These are phyloP conservation scores for Stegodyphus dumicola DNA, from an alignment of 1,140 invertebrate species.

Conservation along the genomic window DNA sequence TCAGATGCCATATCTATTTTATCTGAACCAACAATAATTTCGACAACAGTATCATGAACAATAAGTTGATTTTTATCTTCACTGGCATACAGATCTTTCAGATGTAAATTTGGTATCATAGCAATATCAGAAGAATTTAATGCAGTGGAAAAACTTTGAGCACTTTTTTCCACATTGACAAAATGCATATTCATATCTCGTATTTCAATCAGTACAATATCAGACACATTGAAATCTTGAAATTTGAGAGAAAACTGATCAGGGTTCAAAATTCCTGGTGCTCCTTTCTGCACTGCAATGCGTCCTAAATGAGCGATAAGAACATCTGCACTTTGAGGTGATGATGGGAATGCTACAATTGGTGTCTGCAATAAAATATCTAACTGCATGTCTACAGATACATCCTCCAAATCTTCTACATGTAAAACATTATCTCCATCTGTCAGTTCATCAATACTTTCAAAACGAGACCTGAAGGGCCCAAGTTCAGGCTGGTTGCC, in stretches of 20 bases:
- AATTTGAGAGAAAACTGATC: conserved; percentile 7
- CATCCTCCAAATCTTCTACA: conserved; percentile 7
- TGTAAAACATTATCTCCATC: conserved; percentile 18
- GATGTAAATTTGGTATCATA: conserved; percentile 67
- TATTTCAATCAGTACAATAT: conserved; percentile 73
- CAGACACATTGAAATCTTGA: conserved; percentile 37
- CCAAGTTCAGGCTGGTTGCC: conserved; percentile 16
- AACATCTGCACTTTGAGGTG: conserved; percentile 81
- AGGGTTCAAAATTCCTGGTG: conserved; percentile 49
- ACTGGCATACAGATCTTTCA: conserved; percentile 78
- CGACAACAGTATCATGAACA: conserved; percentile 84
- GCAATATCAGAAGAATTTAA: conserved; percentile 37
- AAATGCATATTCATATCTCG: conserved; percentile 90
- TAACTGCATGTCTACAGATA: conserved; percentile 64
- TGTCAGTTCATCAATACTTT: conserved; percentile 30
- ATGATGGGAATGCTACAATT: conserved; percentile 85
- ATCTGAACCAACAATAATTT: conserved; percentile 64
- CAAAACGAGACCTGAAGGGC: background rate
- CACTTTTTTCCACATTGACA: conserved; percentile 71
- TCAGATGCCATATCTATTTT: conserved; percentile 32
- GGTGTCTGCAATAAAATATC: conserved; percentile 88
- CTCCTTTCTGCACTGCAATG: conserved; percentile 70
- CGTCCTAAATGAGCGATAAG: conserved; percentile 93
- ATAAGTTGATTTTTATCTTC: conserved; percentile 75
- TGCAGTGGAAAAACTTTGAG: conserved; percentile 14